These are phyloP conservation scores for Neopelma chrysocephalum DNA, from an alignment of 2,797 vertebrate genomes.

Conservation along the genomic window DNA sequence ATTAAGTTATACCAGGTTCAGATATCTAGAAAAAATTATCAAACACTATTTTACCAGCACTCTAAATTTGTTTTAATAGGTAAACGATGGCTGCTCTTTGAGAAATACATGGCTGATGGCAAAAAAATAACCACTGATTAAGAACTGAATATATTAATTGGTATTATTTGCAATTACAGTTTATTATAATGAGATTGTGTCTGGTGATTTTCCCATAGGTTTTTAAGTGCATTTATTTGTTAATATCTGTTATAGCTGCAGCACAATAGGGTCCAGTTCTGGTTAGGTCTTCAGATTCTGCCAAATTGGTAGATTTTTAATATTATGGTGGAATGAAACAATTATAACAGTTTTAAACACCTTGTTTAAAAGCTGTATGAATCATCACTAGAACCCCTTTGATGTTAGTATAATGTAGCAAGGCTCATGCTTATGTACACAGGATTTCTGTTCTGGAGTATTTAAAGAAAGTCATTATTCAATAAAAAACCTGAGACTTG, in stretches of 20 bases:
- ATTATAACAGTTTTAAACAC: neutral
- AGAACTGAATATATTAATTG: neutral
- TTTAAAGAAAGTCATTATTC: neutral
- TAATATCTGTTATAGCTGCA: neutral
- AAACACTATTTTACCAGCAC: neutral
- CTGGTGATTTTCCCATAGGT: neutral
- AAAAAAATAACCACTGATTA: neutral
- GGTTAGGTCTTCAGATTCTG: neutral
- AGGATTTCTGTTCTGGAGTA: neutral
- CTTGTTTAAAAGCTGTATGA: neutral
- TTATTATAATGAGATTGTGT: neutral
- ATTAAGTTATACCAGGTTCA: neutral
- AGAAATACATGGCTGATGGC: neutral
- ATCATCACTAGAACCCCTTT: neutral
- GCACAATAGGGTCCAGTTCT: neutral
- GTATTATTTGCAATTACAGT: neutral
- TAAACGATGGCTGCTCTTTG: neutral
- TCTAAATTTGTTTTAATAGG: neutral
- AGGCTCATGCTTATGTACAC: neutral
- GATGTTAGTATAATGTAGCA: neutral
- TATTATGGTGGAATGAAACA: neutral
- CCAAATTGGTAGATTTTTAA: neutral
- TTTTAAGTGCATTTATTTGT: neutral
- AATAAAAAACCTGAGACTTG: neutral
- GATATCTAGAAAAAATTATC: neutral